Evolutionary conservation across 92 coral and sea anemone species (phyloP).

Genomic region (Phymanthus crucifer): DNA sequence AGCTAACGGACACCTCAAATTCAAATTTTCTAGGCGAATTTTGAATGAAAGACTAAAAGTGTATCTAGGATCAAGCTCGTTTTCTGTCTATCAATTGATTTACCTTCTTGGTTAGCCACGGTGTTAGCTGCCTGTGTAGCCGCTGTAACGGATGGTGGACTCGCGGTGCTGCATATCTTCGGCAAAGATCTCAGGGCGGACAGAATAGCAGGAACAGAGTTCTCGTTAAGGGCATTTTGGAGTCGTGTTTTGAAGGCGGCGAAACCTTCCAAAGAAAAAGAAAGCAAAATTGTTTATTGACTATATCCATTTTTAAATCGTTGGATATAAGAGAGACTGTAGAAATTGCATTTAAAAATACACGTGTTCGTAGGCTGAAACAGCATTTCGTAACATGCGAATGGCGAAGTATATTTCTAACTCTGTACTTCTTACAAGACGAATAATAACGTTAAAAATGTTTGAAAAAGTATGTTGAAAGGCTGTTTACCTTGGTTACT

Average conservation of each 20-base stretch:
- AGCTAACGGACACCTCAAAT: no score
- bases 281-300: background rate
- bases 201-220: background rate
- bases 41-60: no score
- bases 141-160: background rate
- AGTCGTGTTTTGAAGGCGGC: background rate
- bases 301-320: background rate
- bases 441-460: background rate
- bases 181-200: background rate
- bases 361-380: background rate
- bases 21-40: no score
- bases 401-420: background rate
- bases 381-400: background rate
- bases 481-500: background rate
- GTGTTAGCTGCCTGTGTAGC: background rate
- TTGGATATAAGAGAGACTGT: background rate
- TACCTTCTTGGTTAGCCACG: background rate
- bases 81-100: background rate
- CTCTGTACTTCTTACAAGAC: background rate
- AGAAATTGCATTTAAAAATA: background rate
- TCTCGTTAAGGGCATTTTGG: background rate
- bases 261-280: background rate
- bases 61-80: background rate
- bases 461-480: background rate
- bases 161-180: background rate